Evolutionary conservation across 2,888 invertebrate genomes (phyloP).

Genomic region (Brachyopa scutellaris): DNA sequence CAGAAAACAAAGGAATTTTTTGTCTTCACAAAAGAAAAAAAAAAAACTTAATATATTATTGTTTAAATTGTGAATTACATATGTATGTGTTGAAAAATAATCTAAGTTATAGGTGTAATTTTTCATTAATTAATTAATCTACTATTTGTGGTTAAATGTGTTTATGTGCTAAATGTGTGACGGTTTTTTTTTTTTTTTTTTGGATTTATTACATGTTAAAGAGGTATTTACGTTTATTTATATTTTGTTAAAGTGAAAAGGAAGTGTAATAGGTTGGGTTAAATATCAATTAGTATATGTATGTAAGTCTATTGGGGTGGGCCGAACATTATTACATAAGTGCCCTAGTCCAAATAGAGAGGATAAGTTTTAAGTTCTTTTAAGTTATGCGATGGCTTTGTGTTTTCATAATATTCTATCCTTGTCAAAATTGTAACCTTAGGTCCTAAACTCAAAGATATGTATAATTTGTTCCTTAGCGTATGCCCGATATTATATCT

Average conservation of each 20-base stretch:
- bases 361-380: too few relatives aligned
- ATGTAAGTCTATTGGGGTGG: background rate
- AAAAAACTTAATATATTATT: background rate
- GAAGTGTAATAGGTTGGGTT: constrained; percentile 17
- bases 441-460: too few relatives aligned
- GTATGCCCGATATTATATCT: background rate
- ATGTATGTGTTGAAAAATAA: background rate
- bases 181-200: constrained; percentile 9
- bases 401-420: too few relatives aligned
- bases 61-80: background rate
- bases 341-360: too few relatives aligned
- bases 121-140: background rate
- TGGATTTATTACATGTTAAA: constrained; percentile 1
- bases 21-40: constrained; percentile 5
- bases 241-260: constrained; percentile 12
- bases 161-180: constrained; percentile 7
- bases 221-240: constrained; percentile 9
- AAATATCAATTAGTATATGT: constrained; percentile 7
- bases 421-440: too few relatives aligned
- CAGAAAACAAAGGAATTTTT: constrained; percentile 2
- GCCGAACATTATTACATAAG: too few relatives aligned
- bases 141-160: background rate
- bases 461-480: background rate
- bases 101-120: background rate
- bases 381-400: too few relatives aligned